Percentiles rank a stretch among this genome's conserved stretches.
Evolutionary conservation across 2,888 invertebrate genomes (phyloP).

Genomic region (Urechis unicinctus): DNA sequence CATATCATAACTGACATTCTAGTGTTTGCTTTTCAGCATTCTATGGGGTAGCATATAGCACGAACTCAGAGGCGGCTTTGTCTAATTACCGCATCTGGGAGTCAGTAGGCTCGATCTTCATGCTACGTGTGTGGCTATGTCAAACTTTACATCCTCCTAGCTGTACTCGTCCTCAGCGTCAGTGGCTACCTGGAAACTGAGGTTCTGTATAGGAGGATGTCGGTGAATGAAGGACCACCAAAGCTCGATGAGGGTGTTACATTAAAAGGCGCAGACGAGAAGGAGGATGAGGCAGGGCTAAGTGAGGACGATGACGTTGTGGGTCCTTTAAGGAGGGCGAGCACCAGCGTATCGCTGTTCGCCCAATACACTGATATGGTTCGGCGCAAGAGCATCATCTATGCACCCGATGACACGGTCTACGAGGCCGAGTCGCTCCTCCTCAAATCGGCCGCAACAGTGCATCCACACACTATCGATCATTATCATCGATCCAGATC

Average conservation of each 20-base stretch:
- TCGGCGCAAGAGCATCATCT: neutral
- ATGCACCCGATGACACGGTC: neutral
- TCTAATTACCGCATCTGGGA: conserved; percentile 91
- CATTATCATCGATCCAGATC: neutral
- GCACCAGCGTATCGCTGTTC: neutral
- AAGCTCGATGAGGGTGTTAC: too few relatives aligned
- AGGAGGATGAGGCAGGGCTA: neutral
- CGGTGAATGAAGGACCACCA: neutral
- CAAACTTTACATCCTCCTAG: conserved; percentile 66
- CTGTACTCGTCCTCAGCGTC: conserved; percentile 66
- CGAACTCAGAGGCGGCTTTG: conserved; percentile 81
- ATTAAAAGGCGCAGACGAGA: neutral
- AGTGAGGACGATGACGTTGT: neutral
- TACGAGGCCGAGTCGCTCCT: too few relatives aligned
- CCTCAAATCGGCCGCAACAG: too few relatives aligned
- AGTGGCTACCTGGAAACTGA: conserved; percentile 64
- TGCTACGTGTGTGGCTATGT: conserved; percentile 67
- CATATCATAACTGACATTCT: too few relatives aligned
- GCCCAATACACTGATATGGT: neutral
- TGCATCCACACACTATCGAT: too few relatives aligned
- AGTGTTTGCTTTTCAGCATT: conserved; percentile 49
- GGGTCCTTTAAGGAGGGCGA: neutral
- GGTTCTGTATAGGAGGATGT: neutral
- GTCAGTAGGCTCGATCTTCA: conserved; percentile 79
- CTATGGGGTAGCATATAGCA: conserved; percentile 78